Conservation (phyloP, 2,888 invertebrate genomes). For the Zootermopsis nevadensis region DNA sequence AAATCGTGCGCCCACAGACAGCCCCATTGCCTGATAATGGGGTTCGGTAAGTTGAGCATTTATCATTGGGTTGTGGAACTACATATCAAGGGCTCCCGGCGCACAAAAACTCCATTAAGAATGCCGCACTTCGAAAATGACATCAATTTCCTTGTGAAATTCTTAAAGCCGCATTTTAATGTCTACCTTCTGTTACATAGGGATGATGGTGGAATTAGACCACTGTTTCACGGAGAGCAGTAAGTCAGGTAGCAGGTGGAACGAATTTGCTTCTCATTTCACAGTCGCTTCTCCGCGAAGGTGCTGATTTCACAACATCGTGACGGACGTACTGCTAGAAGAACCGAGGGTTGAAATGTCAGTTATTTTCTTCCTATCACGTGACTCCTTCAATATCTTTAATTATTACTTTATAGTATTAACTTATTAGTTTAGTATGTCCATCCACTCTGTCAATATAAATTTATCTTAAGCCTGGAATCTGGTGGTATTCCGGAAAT, state of each 20-base stretch:
- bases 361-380: neutral
- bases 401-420: neutral
- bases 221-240: neutral
- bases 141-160: neutral
- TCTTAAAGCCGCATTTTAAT: neutral
- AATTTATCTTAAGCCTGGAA: too few relatives aligned
- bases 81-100: neutral
- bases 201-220: neutral
- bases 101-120: neutral
- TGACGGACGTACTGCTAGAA: neutral
- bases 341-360: neutral
- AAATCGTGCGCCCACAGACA: neutral
- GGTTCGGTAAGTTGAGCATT: neutral
- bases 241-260: slow-evolving; percentile 4
- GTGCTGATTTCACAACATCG: neutral
- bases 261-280: neutral
- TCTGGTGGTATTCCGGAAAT: too few relatives aligned
- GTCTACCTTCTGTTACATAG: neutral
- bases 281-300: neutral
- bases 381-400: neutral
- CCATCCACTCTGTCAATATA: too few relatives aligned
- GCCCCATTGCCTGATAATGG: neutral
- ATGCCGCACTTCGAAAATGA: neutral
- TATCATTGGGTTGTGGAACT: neutral
- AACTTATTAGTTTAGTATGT: too few relatives aligned